Conservation (phyloP, 2,888 invertebrate species). For the Ellobium chinense region DNA sequence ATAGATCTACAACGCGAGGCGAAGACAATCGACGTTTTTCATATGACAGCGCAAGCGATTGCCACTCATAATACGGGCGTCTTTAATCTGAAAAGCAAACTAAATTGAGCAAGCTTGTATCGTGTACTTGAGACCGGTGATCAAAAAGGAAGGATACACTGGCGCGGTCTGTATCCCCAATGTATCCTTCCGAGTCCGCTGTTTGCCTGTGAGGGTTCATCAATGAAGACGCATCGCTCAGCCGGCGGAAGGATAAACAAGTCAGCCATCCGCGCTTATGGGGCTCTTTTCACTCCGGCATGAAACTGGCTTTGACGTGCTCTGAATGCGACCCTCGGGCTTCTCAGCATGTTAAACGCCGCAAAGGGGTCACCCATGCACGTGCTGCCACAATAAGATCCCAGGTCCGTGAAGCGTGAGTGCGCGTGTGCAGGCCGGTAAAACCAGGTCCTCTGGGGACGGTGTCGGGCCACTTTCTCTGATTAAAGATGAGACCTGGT, state of each 20-base stretch:
- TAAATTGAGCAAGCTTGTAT: slow-evolving; percentile 17
- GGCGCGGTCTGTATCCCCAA: neutral
- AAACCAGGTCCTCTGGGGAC: slow-evolving; percentile 16
- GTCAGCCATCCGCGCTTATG: neutral
- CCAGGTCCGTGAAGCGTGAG: slow-evolving; percentile 4
- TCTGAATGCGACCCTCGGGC: slow-evolving; percentile 33
- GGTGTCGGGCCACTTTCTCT: slow-evolving; percentile 10
- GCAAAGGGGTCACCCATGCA: slow-evolving; percentile 37
- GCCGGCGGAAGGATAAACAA: slow-evolving; percentile 29
- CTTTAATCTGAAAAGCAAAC: slow-evolving; percentile 36
- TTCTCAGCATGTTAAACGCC: slow-evolving; percentile 37
- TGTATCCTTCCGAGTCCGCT: neutral
- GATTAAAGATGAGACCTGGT: slow-evolving; percentile 27
- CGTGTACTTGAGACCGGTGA: slow-evolving; percentile 26
- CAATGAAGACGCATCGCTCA: slow-evolving; percentile 29
- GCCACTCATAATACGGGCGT: neutral
- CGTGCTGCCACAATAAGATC: slow-evolving; percentile 34
- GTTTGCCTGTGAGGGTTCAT: slow-evolving; percentile 18
- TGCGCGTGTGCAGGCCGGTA: slow-evolving; percentile 18
- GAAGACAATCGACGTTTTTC: neutral
- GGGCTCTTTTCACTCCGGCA: slow-evolving; percentile 35
- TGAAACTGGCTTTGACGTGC: slow-evolving; percentile 28
- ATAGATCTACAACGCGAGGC: neutral
- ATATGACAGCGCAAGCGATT: neutral
- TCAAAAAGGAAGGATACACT: slow-evolving; percentile 24